Conservation (phyloP, 2,888 invertebrate genomes). For the Pollenia angustigena region DNA sequence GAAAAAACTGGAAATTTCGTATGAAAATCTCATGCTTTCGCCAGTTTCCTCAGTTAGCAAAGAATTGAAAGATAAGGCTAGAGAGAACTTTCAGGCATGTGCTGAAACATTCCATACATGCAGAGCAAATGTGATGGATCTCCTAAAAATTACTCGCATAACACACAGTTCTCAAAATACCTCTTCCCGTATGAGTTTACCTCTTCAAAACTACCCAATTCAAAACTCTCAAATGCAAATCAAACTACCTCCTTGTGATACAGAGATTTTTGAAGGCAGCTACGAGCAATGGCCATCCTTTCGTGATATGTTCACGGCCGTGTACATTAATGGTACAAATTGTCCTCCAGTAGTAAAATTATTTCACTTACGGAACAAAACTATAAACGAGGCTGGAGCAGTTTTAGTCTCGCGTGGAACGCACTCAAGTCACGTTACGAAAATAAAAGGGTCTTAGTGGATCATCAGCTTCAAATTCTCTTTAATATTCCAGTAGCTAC, state of each 20-base stretch:
- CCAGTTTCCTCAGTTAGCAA: not conserved
- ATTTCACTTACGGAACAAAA: constrained; percentile 19
- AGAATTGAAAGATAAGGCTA: not conserved
- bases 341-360: constrained; percentile 29
- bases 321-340: constrained; percentile 31
- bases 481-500: constrained; percentile 3
- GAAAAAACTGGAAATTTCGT: too few species aligned
- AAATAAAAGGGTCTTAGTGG: constrained; percentile 37
- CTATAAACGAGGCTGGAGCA: constrained; percentile 12
- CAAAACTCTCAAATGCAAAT: too few species aligned
- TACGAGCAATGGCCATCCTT: constrained; percentile 53
- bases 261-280: constrained; percentile 35
- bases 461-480: constrained; percentile 20
- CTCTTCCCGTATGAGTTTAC: too few species aligned
- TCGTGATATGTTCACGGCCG: constrained; percentile 48
- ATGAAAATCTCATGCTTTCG: too few species aligned
- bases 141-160: not conserved
- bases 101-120: not conserved
- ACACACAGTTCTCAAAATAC: too few species aligned
- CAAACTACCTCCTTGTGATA: constrained; percentile 28
- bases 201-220: too few species aligned
- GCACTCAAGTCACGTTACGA: constrained; percentile 29
- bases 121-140: not conserved
- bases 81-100: not conserved
- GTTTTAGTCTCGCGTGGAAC: constrained; percentile 34